These are phyloP conservation scores for Erethizon dorsatum DNA, from an alignment of 2,797 vertebrate species.

Conservation along the genomic window DNA sequence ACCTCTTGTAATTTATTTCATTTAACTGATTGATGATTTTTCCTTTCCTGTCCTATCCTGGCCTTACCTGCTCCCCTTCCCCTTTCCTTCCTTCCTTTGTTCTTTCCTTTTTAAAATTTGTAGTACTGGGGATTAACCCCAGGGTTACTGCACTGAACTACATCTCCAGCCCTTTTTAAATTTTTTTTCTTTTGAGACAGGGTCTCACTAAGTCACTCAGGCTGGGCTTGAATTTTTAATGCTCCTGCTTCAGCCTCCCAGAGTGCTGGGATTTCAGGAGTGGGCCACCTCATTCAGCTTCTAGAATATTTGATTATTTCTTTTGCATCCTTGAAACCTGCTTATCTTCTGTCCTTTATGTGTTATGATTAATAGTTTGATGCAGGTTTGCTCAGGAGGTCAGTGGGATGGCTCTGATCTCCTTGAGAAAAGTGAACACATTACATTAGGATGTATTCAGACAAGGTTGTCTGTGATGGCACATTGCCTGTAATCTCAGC, in stretches of 20 bases:
- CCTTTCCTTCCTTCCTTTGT: background rate
- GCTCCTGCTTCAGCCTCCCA: background rate
- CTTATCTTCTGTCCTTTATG: background rate
- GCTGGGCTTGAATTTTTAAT: background rate
- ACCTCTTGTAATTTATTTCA: background rate
- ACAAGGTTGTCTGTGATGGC: background rate
- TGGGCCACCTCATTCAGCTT: background rate
- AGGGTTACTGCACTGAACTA: background rate
- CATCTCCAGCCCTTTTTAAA: background rate
- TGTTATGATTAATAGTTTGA: background rate
- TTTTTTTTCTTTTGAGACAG: background rate
- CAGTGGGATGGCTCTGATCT: slow-evolving; percentile 12
- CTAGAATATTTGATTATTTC: background rate
- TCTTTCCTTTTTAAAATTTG: background rate
- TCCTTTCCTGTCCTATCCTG: background rate
- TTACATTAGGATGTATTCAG: background rate
- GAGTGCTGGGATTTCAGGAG: background rate
- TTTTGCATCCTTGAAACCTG: slow-evolving; percentile 58
- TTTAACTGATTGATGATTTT: background rate
- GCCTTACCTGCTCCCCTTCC: background rate
- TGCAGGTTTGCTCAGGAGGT: slow-evolving; percentile 7
- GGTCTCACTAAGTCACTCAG: background rate
- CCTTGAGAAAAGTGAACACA: background rate
- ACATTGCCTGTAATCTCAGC: background rate
- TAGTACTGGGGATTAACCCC: background rate